Percentiles rank a stretch among this genome's conserved stretches.
Evolutionary conservation across 2,888 invertebrate genomes (phyloP).

Genomic region (Salpingus planirostris): DNA sequence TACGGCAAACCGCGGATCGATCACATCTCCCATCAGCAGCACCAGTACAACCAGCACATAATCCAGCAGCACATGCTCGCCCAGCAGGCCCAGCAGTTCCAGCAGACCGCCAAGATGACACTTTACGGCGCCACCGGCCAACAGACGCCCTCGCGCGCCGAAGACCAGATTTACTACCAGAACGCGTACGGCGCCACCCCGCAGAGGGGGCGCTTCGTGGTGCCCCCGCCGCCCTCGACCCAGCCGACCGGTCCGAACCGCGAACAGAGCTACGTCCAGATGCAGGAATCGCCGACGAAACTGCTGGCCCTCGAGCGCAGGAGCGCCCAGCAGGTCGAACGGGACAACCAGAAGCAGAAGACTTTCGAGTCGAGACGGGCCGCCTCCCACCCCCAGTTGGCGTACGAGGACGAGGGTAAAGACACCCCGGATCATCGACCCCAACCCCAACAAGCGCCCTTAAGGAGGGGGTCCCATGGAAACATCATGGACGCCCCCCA

Average conservation of each 20-base stretch:
- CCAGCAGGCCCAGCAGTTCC: conserved; percentile 32
- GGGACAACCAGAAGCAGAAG: conserved; percentile 50
- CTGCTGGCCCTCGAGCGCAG: conserved; percentile 41
- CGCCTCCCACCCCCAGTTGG: conserved; percentile 59
- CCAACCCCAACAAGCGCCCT: conserved; percentile 39
- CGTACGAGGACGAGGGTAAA: conserved; percentile 39
- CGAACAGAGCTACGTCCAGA: conserved; percentile 29
- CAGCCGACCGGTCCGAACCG: conserved; percentile 23
- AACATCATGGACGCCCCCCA: conserved; percentile 47
- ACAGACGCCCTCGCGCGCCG: conserved; percentile 45
- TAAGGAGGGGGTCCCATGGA: conserved; percentile 50
- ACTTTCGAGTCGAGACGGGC: conserved; percentile 52
- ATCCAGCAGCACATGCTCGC: conserved; percentile 42
- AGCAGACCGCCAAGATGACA: conserved; percentile 37
- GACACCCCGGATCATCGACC: conserved; percentile 17
- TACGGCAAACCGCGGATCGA: conserved; percentile 53
- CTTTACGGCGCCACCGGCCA: conserved; percentile 44
- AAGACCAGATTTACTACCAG: conserved; percentile 36
- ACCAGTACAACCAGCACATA: conserved; percentile 38
- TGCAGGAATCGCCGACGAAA: conserved; percentile 17
- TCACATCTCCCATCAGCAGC: conserved; percentile 27
- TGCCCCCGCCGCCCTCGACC: no score
- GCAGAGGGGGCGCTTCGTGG: conserved; percentile 17
- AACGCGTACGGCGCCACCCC: conserved; percentile 27
- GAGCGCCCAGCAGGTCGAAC: conserved; percentile 55